phyloP scores from a whole-genome alignment of 2,113 vertebrate species.

The Psittacus erithacus region DNA sequence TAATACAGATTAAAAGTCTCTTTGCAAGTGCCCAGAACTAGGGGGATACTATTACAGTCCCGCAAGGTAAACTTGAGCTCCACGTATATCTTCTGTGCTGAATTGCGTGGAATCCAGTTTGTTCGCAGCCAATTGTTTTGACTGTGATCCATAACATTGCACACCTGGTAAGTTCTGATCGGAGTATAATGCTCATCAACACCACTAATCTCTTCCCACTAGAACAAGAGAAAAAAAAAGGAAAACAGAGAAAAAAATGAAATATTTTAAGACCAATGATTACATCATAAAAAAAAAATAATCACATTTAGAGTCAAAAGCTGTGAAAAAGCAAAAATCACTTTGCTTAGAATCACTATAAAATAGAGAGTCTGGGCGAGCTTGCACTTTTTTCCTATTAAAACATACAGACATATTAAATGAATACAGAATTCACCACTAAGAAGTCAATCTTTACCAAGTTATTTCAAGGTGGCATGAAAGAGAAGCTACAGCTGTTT shows the following conservation, averaged over 20 bases:
- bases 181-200: conserved; percentile 98
- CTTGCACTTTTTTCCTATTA: neutral
- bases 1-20: conserved; percentile 99
- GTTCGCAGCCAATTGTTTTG: conserved; percentile 99
- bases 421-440: neutral
- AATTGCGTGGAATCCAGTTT: conserved; percentile 95
- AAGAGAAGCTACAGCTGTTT: neutral
- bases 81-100: conserved; percentile 96
- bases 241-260: neutral
- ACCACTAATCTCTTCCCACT: conserved; percentile 99
- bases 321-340: neutral
- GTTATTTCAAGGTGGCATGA: neutral
- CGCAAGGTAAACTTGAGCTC: conserved; percentile 98
- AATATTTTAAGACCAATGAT: neutral
- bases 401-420: neutral
- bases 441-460: neutral
- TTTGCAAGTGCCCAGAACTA: conserved; percentile 96
- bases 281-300: neutral
- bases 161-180: conserved; percentile 98
- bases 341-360: neutral
- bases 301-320: neutral
- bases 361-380: neutral
- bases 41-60: conserved; percentile 97
- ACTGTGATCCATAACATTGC: conserved; percentile 98
- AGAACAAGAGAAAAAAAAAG: neutral